Conservation (phyloP, 2,888 invertebrate genomes). For the Archips crataeganus region DNA sequence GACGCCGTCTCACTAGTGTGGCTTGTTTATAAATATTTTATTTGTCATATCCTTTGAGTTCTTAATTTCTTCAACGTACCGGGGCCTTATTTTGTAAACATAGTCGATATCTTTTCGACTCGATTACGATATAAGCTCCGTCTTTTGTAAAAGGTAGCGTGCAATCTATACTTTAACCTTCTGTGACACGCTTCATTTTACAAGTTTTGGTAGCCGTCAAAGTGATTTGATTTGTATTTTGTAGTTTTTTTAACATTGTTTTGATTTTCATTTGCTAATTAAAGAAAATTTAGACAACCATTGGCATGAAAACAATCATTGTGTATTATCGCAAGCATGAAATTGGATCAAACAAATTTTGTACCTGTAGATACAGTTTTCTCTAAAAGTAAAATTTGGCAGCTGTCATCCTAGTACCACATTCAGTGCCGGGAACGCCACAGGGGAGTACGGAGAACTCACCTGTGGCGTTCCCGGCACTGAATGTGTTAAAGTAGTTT, state of each 20-base stretch:
- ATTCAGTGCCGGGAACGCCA: no score
- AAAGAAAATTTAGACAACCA: constrained; percentile 13
- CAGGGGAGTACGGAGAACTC: no score
- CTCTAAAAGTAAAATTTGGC: background rate
- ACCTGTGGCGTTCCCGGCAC: no score
- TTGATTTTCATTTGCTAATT: constrained; percentile 25
- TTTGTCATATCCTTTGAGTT: constrained; percentile 38
- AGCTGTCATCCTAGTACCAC: background rate
- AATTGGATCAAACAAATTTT: constrained; percentile 1
- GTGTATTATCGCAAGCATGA: constrained; percentile 25
- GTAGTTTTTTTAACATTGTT: constrained; percentile 15
- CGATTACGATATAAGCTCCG: constrained; percentile 3
- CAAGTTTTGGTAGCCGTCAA: constrained; percentile 7
- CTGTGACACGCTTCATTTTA: constrained; percentile 16
- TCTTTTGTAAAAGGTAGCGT: constrained; percentile 15
- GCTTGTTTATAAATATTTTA: constrained; percentile 68
- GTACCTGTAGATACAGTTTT: background rate
- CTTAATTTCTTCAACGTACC: constrained; percentile 15
- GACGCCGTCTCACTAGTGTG: constrained; percentile 75
- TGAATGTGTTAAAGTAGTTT: background rate
- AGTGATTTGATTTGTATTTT: constrained; percentile 23
- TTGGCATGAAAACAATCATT: constrained; percentile 31
- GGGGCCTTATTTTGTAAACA: constrained; percentile 26
- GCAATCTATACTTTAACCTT: constrained; percentile 7
- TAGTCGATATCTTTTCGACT: background rate